phyloP scores from a whole-genome alignment of 1,140 invertebrate species.

The Chironomus tepperi region DNA sequence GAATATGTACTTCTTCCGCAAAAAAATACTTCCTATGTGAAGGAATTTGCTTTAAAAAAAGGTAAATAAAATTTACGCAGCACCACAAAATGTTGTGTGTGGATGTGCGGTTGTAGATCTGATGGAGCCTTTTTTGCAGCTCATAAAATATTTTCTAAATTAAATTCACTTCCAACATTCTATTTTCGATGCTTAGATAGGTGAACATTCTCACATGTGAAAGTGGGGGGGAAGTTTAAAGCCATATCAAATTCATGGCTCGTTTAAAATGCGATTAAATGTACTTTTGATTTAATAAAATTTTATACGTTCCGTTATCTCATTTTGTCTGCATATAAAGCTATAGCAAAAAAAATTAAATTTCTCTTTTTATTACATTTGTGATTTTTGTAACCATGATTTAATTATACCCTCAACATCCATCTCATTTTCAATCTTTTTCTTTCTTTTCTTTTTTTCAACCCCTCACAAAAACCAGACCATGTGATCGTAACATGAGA shows the following conservation, averaged over 20 bases:
- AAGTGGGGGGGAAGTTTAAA: neutral
- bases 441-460: neutral
- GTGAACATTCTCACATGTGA: neutral
- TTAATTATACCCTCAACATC: neutral
- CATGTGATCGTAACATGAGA: constrained; percentile 58
- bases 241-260: neutral
- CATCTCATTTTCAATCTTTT: neutral
- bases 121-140: neutral
- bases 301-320: neutral
- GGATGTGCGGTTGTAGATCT: no score
- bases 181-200: neutral
- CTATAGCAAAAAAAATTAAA: neutral
- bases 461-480: constrained; percentile 42
- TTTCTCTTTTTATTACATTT: constrained; percentile 11
- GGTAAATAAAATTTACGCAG: no score
- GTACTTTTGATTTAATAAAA: neutral
- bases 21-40: no score
- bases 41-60: no score
- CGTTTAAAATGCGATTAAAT: neutral
- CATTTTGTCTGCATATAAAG: neutral
- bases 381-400: constrained; percentile 2
- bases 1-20: no score
- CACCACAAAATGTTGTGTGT: no score
- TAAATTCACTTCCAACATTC: neutral
- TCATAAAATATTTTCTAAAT: constrained; percentile 12